Conservation (phyloP, 2,113 vertebrate genomes). For the Dromiciops gliroides region DNA sequence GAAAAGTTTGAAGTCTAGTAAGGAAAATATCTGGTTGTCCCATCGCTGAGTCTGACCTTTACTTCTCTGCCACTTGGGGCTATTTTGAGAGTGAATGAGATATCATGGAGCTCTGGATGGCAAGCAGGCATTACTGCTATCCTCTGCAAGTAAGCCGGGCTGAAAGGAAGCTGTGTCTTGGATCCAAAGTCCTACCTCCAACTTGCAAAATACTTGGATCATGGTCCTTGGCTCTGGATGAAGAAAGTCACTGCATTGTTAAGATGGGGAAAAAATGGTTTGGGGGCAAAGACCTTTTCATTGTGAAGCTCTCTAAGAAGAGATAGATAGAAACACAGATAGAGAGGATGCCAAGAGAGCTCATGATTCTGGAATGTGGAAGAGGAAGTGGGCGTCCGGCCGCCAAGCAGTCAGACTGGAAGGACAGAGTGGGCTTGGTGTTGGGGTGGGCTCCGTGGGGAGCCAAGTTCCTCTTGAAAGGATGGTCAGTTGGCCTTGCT, state of each 20-base stretch:
- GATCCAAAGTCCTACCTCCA: background rate
- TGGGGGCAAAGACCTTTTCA: slow-evolving; percentile 1
- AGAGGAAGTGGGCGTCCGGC: slow-evolving; percentile 34
- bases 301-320: slow-evolving; percentile 21
- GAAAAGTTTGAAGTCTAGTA: background rate
- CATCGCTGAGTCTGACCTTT: slow-evolving; percentile 24
- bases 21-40: slow-evolving; percentile 10
- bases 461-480: slow-evolving; percentile 33
- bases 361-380: slow-evolving; percentile 40
- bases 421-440: slow-evolving; percentile 23
- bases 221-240: background rate
- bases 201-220: background rate
- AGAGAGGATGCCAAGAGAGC: background rate
- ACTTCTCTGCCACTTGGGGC: background rate
- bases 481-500: background rate
- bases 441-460: background rate
- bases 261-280: background rate
- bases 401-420: background rate
- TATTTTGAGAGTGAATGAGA: slow-evolving; percentile 20
- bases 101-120: background rate
- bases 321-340: slow-evolving; percentile 42
- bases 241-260: background rate
- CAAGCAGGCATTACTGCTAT: background rate
- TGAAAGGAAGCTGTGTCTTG: background rate
- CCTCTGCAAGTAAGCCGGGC: background rate